Evolutionary conservation across 2,797 vertebrate species (phyloP).

Genomic region (Leuciscus waleckii): DNA sequence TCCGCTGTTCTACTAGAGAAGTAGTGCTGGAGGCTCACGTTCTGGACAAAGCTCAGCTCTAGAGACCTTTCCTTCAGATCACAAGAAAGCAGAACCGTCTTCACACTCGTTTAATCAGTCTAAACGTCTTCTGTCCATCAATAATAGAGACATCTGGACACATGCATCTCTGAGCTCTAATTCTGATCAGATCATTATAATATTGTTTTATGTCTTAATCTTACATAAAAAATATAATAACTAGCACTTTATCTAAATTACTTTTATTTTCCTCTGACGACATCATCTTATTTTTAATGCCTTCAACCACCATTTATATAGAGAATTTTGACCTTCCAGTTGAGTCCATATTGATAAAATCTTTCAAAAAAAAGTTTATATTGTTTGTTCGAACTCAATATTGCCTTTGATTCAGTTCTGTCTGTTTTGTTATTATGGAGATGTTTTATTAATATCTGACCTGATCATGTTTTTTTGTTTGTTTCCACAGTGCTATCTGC

Average conservation of each 20-base stretch:
- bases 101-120: not conserved
- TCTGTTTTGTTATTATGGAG: not conserved
- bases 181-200: not conserved
- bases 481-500: not conserved
- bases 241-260: not conserved
- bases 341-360: too few species aligned
- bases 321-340: not conserved
- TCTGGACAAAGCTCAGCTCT: not conserved
- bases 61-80: not conserved
- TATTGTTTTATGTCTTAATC: not conserved
- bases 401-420: too few species aligned
- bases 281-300: not conserved
- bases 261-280: not conserved
- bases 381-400: not conserved
- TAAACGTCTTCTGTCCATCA: not conserved
- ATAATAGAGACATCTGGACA: too few species aligned
- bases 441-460: not conserved
- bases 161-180: not conserved
- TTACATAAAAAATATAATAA: not conserved
- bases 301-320: not conserved
- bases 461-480: not conserved
- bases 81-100: not conserved
- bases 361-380: not conserved
- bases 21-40: not conserved
- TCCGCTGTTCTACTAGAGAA: not conserved